Evolutionary conservation across 2,113 vertebrate genomes (phyloP).

Genomic region (Monarcha castaneiventris): DNA sequence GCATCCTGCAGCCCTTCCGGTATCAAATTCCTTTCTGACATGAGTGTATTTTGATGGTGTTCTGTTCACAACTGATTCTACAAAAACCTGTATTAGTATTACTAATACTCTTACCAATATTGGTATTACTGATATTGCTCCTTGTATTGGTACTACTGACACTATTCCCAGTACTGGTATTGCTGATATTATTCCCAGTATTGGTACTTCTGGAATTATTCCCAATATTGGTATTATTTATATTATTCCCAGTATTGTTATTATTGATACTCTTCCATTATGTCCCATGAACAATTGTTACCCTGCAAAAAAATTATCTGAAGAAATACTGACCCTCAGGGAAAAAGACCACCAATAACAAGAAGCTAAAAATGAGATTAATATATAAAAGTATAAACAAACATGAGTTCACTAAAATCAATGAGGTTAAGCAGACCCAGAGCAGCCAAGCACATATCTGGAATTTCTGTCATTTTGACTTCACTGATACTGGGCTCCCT

Average conservation of each 20-base stretch:
- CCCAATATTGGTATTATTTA: neutral
- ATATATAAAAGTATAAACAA: neutral
- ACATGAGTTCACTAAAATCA: neutral
- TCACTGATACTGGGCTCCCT: neutral
- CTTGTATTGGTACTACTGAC: neutral
- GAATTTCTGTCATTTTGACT: neutral
- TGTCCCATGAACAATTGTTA: neutral
- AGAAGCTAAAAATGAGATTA: neutral
- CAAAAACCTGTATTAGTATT: neutral
- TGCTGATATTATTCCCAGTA: neutral
- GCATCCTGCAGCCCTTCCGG: neutral
- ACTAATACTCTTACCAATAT: neutral
- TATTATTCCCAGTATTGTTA: neutral
- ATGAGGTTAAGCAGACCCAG: neutral
- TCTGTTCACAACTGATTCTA: neutral
- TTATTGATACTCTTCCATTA: neutral
- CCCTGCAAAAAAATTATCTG: neutral
- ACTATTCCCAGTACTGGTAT: neutral
- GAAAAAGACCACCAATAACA: neutral
- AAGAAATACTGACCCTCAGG: neutral
- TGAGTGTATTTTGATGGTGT: accelerated
- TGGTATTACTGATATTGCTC: neutral
- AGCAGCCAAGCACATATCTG: neutral
- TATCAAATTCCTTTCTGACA: neutral
- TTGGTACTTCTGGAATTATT: neutral